These are phyloP conservation scores for Python bivittatus DNA, from an alignment of 2,113 vertebrate species.

Conservation along the genomic window DNA sequence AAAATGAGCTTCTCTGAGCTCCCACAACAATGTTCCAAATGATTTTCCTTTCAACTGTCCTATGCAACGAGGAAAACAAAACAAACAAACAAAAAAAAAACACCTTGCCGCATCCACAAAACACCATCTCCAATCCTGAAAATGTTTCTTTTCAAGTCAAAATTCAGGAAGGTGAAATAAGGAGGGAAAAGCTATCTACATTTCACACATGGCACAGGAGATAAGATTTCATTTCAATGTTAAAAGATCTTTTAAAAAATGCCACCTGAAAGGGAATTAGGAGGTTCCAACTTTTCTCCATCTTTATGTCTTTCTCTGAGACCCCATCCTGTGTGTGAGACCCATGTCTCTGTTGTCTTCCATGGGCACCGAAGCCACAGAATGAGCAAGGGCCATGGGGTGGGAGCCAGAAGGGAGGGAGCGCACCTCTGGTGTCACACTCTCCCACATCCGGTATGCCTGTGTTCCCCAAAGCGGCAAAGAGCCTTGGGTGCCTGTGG, in stretches of 20 bases:
- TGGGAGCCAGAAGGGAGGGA: neutral
- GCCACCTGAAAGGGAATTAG: neutral
- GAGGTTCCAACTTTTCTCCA: neutral
- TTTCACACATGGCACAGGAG: neutral
- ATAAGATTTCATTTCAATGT: neutral
- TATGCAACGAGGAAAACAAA: neutral
- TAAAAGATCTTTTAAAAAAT: neutral
- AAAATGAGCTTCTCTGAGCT: neutral
- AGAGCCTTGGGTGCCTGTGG: neutral
- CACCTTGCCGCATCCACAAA: neutral
- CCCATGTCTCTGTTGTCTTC: neutral
- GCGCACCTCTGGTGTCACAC: neutral
- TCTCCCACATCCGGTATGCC: neutral
- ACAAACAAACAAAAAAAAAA: too few species aligned
- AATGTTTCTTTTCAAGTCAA: neutral
- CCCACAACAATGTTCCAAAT: neutral
- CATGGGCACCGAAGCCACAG: neutral
- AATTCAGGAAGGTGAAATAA: neutral
- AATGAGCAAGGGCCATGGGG: neutral
- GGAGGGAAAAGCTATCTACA: neutral
- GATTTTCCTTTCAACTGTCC: neutral
- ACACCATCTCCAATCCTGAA: neutral
- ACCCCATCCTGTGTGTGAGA: neutral
- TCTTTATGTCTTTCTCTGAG: neutral
- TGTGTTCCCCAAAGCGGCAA: neutral